phyloP scores from a whole-genome alignment of 92 coral and sea anemone species.

The Ricordea florida region DNA sequence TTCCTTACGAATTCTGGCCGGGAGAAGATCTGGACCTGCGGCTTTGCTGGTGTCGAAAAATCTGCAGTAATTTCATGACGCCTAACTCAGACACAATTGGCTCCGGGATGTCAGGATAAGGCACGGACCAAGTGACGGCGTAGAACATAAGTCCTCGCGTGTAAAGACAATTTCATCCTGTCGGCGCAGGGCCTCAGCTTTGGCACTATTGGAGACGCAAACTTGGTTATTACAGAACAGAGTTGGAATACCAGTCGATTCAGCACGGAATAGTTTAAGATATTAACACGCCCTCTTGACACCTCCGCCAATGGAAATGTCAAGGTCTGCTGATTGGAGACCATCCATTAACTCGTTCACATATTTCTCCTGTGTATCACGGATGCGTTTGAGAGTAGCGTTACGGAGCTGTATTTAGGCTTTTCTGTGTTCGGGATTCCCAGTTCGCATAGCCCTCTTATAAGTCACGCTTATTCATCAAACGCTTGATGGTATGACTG shows the following conservation, averaged over 20 bases:
- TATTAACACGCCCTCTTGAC: slow-evolving; percentile 43
- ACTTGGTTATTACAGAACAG: slow-evolving; percentile 24
- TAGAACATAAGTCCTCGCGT: slow-evolving; percentile 7
- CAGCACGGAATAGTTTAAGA: slow-evolving; percentile 34
- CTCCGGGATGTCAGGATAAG: too few species aligned
- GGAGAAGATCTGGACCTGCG: too few species aligned
- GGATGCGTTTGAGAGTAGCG: slow-evolving; percentile 14
- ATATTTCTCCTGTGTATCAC: slow-evolving; percentile 33
- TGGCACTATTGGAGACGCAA: slow-evolving; percentile 18
- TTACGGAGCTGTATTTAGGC: slow-evolving; percentile 9
- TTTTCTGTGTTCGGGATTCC: slow-evolving; percentile 1
- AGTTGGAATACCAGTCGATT: slow-evolving; percentile 38
- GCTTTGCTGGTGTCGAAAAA: too few species aligned
- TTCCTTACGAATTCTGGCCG: too few species aligned
- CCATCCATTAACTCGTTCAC: slow-evolving; percentile 45
- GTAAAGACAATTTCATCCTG: slow-evolving; percentile 11
- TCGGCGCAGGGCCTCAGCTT: slow-evolving; percentile 24
- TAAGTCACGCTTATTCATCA: slow-evolving; percentile 54
- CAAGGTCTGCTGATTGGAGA: slow-evolving; percentile 19
- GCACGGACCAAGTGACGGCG: slow-evolving; percentile 3
- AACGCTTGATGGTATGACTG: slow-evolving; percentile 30
- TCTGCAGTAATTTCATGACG: too few species aligned
- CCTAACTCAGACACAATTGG: too few species aligned
- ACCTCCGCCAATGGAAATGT: not conserved
- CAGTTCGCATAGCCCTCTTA: slow-evolving; percentile 14